These are phyloP conservation scores for Ctenosaura bakeri DNA, from an alignment of 2,797 vertebrate genomes.

Conservation along the genomic window DNA sequence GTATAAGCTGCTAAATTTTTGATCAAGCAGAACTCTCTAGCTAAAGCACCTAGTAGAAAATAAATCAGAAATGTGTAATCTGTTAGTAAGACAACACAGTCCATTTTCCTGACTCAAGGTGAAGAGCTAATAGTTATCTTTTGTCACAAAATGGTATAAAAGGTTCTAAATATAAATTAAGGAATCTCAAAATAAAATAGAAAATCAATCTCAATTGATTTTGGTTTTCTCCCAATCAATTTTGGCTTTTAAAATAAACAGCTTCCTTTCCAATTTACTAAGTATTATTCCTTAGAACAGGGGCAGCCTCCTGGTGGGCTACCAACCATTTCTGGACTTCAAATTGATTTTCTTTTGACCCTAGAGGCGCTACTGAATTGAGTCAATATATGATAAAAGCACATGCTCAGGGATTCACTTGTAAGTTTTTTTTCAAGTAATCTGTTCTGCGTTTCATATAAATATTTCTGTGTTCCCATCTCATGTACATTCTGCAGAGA, in stretches of 20 bases:
- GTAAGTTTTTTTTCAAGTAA: background rate
- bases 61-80: constrained; percentile 52
- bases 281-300: background rate
- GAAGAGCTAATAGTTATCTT: background rate
- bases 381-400: background rate
- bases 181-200: constrained; percentile 44
- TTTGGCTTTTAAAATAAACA: background rate
- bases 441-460: background rate
- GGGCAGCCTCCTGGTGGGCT: background rate
- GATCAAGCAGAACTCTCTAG: constrained; percentile 55
- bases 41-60: constrained; percentile 57
- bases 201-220: background rate
- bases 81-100: constrained; percentile 50
- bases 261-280: background rate
- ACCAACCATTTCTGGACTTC: background rate
- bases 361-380: background rate
- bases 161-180: constrained; percentile 45
- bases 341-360: constrained; percentile 13
- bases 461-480: background rate
- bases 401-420: background rate
- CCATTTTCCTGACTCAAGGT: constrained; percentile 34
- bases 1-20: constrained; percentile 35
- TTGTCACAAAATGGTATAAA: constrained; percentile 29
- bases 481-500: background rate
- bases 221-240: background rate